Conservation (phyloP, 2,888 invertebrate genomes). For the Amiota communis region DNA sequence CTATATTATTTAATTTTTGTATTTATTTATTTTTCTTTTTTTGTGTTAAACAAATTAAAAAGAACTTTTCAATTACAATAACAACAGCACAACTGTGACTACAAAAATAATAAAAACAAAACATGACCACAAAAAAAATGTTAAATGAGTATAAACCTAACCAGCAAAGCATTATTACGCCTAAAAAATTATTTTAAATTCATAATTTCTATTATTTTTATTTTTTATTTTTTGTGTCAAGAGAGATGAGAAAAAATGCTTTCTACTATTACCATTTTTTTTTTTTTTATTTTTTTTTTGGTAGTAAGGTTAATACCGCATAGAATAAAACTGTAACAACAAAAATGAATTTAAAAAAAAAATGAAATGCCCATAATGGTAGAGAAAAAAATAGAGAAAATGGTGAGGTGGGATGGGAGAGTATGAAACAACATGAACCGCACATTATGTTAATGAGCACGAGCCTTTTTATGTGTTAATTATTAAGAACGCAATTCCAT, state of each 20-base stretch:
- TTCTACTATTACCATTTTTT: background rate
- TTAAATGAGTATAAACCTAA: too few species aligned
- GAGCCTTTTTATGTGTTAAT: conserved; percentile 50
- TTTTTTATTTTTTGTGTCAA: background rate
- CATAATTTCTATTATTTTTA: conserved; percentile 1
- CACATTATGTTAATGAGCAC: conserved; percentile 68
- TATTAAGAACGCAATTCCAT: conserved; percentile 43
- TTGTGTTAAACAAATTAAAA: conserved; percentile 28
- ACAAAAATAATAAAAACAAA: too few species aligned
- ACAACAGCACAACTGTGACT: conserved; percentile 3
- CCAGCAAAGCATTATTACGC: background rate
- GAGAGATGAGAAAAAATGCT: too few species aligned
- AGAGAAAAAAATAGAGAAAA: too few species aligned
- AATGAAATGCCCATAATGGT: too few species aligned
- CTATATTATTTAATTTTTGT: too few species aligned
- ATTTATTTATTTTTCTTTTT: background rate
- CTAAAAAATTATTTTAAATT: conserved; percentile 25
- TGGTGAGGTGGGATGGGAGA: too few species aligned
- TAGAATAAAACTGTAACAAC: background rate
- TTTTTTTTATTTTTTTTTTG: background rate
- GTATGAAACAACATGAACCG: conserved; percentile 43
- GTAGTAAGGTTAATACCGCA: conserved; percentile 2
- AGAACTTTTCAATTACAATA: conserved; percentile 22
- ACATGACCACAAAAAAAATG: too few species aligned
- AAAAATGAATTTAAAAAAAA: too few species aligned